phyloP scores from a whole-genome alignment of 1,140 invertebrate species.

The Drosophila ercepeae region DNA sequence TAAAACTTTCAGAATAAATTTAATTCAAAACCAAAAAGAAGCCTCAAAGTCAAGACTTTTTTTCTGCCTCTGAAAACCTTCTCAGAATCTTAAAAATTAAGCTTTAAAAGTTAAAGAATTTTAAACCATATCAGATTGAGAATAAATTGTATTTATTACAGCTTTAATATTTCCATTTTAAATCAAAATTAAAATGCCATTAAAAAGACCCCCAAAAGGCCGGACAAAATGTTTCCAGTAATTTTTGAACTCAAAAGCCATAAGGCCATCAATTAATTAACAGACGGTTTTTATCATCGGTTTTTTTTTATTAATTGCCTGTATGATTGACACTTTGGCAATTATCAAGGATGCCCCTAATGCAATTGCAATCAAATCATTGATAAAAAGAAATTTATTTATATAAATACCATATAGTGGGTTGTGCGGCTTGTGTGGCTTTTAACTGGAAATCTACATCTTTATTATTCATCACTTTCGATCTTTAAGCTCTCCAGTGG shows the following conservation, averaged over 20 bases:
- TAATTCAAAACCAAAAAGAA: too few relatives aligned
- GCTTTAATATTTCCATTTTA: too few relatives aligned
- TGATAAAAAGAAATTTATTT: neutral
- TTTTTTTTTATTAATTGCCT: neutral
- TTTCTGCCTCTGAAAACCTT: too few relatives aligned
- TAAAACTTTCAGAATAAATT: too few relatives aligned
- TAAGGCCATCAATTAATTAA: neutral
- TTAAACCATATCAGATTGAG: too few relatives aligned
- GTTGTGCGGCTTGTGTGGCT: neutral
- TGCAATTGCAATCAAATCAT: neutral
- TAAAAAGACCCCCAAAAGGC: neutral
- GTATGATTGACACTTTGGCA: neutral
- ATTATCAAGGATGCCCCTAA: neutral
- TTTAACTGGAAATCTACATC: conserved; percentile 20
- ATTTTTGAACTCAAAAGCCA: neutral
- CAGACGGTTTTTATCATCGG: neutral
- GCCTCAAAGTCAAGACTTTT: too few relatives aligned
- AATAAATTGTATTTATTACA: too few relatives aligned
- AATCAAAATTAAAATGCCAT: too few relatives aligned
- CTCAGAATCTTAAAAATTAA: too few relatives aligned
- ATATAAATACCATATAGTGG: neutral
- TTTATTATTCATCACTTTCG: conserved; percentile 38
- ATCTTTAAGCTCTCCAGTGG: conserved; percentile 47
- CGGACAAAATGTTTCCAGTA: neutral
- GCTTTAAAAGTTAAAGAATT: too few relatives aligned